Evolutionary conservation across 1,140 invertebrate genomes (phyloP), one percentile per base, ranked within the genome.

Genomic region (Acyrthosiphon pisum): DNA sequence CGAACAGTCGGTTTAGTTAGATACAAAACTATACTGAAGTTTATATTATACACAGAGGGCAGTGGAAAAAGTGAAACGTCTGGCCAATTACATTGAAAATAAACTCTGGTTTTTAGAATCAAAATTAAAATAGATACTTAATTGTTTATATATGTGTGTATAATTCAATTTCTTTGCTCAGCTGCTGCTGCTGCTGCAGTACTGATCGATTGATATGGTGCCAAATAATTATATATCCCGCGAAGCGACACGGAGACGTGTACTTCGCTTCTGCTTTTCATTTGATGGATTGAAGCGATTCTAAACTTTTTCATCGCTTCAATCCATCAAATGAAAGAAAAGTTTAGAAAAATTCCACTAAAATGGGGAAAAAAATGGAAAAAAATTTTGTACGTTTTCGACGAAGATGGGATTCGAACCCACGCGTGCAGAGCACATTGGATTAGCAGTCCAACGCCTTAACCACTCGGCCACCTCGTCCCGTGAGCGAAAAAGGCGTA

Each of bases 351-450:
- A 18, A 50, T 68, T 90, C 30, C 30, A n/a, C 44, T 68, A n/a
- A 68, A 90, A 50, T 7, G 3, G n/a, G 41, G 14, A 81, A 91
- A 76, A 91, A 91, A 91, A 23, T 1, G 2, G 2, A 44, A 81
- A 83, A 83, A 50, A 26, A 30, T 35, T 35, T 2, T n/a, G 2
- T 6, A 35, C 41, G 44, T 2, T 60, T 0, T 81, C 97, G 97
- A 97, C 97, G 97, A 97, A 97, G 97, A 97, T 97, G 97, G 97
- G 97, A 97, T 97, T 97, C 97, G 97, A 97, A 97, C 97, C 97
- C 97, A 97, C 97, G 97, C 97, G 97, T 97, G 97, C 96, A 96
- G 96, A 96, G 96, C 96, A 96, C 96, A 96, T 96, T 96, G 96
- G 96, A 96, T 96, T 97, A 97, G 97, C 97, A 97, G 97, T 97